Evolutionary conservation across 2,888 invertebrate species (phyloP), one percentile per base, ranked within the genome.

Genomic region (Cephalotes varians): DNA sequence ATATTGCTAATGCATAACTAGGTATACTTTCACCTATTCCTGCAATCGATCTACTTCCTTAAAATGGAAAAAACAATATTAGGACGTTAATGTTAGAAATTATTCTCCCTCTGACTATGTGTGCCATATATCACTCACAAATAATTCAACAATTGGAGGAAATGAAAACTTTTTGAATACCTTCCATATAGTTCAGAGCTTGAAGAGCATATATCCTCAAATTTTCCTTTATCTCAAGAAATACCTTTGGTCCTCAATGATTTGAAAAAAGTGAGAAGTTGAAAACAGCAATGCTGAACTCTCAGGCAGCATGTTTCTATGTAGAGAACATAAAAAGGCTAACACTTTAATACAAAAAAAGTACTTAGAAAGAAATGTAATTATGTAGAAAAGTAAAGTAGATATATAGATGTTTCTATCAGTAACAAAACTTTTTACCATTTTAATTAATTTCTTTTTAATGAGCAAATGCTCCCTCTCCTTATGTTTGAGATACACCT

Each of bases 371-470:
- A 54, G 2, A 56, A 56, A 15, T 2, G 2, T 5, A 2, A 28
- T 5, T 28, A 54, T 18, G 1, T n/a, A 34, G n/a, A 34, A 34
- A 58, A n/a, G 18, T 58, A 56, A 56, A 56, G 15, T 31, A 31
- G 3, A 58, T 58, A 60, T 31, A 9, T 31, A 31, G 1, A 58
- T 31, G 9, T 58, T 18, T 34, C 9, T 58, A 56, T 56, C 56
- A n/a, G 4, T 34, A 34, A n/a, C 9, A 34, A 58, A 56, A 28
- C 28, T 28, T 58, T 58, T 58, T 58, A n/a, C n/a, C 21, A 31
- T 31, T n/a, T 60, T 34, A 12, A 34, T n/a, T n/a, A n/a, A n/a
- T n/a, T n/a, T 60, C n/a, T 40, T 60, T 34, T 60, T n/a, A 60
- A 34, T 34, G 6, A 60, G 1, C 25, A 64, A n/a, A n/a, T n/a